These are phyloP conservation scores for Ectropis crepuscularia DNA, from an alignment of 2,888 invertebrate genomes.

Conservation along the genomic window DNA sequence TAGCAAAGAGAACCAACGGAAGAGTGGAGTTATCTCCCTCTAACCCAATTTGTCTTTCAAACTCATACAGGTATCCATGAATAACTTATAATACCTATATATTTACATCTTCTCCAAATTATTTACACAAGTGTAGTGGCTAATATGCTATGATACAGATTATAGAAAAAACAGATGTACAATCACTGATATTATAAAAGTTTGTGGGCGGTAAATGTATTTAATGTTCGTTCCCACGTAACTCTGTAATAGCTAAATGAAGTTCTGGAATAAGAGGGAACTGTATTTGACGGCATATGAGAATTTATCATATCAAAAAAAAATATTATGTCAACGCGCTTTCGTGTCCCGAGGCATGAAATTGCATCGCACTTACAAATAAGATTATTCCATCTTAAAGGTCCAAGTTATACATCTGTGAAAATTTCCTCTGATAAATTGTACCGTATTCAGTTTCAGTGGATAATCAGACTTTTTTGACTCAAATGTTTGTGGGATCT, in stretches of 20 bases:
- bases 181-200: background rate
- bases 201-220: too few relatives aligned
- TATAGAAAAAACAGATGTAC: slow-evolving; percentile 1
- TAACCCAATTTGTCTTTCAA: slow-evolving; percentile 1
- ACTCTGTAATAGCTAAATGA: background rate
- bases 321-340: too few relatives aligned
- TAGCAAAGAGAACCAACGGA: too few relatives aligned
- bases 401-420: slow-evolving; percentile 1
- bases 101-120: slow-evolving; percentile 34
- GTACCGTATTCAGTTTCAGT: slow-evolving; percentile 16
- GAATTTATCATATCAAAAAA: too few relatives aligned
- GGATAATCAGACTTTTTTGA: slow-evolving; percentile 17
- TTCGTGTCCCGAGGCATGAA: too few relatives aligned
- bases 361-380: too few relatives aligned
- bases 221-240: background rate
- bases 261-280: background rate
- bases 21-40: background rate
- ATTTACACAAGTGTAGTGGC: slow-evolving; percentile 41
- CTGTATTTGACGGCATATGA: too few relatives aligned
- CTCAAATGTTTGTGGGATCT: background rate
- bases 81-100: slow-evolving; percentile 26
- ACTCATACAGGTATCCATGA: slow-evolving; percentile 5
- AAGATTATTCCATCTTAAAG: too few relatives aligned
- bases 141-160: slow-evolving; percentile 14
- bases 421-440: slow-evolving; percentile 2